Percentiles rank a stretch among this genome's conserved stretches.
phyloP scores from a whole-genome alignment of 2,797 vertebrate species.

The Peromyscus nudipes region DNA sequence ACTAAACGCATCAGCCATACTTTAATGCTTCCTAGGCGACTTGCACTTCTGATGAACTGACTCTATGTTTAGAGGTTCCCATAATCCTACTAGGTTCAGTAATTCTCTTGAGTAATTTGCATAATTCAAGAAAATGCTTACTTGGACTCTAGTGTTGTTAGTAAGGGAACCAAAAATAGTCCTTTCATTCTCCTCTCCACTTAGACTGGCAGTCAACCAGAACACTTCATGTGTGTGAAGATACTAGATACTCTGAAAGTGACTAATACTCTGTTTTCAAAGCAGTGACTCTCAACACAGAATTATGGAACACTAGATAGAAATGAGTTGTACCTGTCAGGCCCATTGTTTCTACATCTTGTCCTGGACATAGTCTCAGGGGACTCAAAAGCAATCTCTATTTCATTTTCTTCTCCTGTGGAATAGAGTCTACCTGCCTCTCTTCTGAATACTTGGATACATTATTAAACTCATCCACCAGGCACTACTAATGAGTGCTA shows the following conservation, averaged over 20 bases:
- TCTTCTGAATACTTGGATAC: not conserved
- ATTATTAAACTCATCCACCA: not conserved
- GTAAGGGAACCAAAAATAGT: not conserved
- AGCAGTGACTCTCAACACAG: not conserved
- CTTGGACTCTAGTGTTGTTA: not conserved
- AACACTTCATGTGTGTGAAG: not conserved
- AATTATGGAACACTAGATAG: not conserved
- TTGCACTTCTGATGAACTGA: not conserved
- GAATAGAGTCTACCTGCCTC: not conserved
- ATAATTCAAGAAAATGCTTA: not conserved
- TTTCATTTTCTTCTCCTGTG: not conserved
- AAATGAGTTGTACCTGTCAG: not conserved
- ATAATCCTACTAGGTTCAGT: not conserved
- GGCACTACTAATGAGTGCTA: not conserved
- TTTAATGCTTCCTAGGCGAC: not conserved
- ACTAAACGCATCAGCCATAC: not conserved
- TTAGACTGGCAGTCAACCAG: not conserved
- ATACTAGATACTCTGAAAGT: not conserved
- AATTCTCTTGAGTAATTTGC: not conserved
- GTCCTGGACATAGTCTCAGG: not conserved
- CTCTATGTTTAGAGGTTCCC: not conserved
- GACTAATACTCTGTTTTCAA: not conserved
- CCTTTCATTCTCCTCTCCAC: not conserved
- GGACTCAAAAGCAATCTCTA: not conserved
- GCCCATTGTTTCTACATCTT: not conserved